phyloP scores from a whole-genome alignment of 2,888 invertebrate genomes.

The Pristionchus maxplancki region DNA sequence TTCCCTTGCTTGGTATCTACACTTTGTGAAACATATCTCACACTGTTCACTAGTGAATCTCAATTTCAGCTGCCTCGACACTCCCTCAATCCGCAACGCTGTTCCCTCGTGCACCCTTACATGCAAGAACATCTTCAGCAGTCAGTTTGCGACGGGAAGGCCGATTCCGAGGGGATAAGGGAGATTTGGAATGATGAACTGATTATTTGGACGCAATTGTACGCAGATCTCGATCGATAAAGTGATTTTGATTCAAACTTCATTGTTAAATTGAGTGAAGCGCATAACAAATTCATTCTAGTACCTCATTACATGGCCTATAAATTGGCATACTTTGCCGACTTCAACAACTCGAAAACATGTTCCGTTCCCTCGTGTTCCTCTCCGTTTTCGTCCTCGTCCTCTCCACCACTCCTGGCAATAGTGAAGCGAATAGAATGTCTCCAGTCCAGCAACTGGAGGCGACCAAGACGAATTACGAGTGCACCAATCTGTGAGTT shows the following conservation, averaged over 20 bases:
- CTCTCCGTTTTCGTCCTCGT: no score
- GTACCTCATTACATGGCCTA: background rate
- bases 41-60: no score
- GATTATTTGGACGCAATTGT: background rate
- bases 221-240: background rate
- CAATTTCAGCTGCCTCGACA: background rate
- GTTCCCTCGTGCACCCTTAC: slow-evolving; percentile 2
- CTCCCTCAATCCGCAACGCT: background rate
- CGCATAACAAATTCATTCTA: background rate
- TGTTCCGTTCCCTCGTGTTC: no score
- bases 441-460: background rate
- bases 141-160: background rate
- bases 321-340: background rate
- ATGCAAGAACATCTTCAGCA: slow-evolving; percentile 30
- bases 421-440: no score
- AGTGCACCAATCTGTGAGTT: background rate
- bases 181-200: background rate
- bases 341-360: background rate
- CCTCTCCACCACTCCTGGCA: no score
- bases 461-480: background rate
- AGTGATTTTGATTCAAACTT: background rate
- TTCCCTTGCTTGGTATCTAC: no score
- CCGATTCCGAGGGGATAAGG: background rate
- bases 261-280: background rate
- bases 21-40: no score